Conservation (phyloP, 2,113 vertebrate species). For the Phalacrocorax brasilianus region DNA sequence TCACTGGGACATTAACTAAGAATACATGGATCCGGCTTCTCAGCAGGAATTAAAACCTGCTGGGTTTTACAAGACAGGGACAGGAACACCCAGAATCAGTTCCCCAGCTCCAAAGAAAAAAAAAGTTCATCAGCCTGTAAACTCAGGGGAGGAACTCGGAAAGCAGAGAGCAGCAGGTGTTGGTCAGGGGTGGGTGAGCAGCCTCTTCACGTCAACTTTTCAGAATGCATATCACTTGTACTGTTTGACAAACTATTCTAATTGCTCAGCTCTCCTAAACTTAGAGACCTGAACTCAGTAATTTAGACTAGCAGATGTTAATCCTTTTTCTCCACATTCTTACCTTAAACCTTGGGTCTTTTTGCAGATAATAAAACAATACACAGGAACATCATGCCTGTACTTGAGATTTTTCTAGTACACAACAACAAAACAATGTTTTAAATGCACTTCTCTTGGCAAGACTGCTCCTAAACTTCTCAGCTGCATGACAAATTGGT, state of each 20-base stretch:
- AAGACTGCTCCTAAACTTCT: not conserved
- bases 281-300: not conserved
- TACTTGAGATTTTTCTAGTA: not conserved
- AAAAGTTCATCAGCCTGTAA: not conserved
- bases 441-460: not conserved
- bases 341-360: not conserved
- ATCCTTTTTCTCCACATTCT: not conserved
- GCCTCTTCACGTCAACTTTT: not conserved
- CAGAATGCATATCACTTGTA: not conserved
- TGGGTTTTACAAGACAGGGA: not conserved
- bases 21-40: not conserved
- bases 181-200: not conserved
- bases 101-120: not conserved
- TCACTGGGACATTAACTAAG: not conserved
- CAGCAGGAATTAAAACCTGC: not conserved
- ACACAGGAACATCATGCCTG: not conserved
- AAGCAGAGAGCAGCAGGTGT: not conserved
- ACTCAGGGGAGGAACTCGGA: not conserved
- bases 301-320: not conserved
- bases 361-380: not conserved
- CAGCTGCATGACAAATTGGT: not conserved
- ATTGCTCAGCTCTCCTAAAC: not conserved
- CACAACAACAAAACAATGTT: not conserved
- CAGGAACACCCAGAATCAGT: not conserved
- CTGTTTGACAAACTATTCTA: not conserved